Base-by-base conservation (phyloP, 2,113 vertebrate species). In the Xiphophorus maculatus region DNA sequence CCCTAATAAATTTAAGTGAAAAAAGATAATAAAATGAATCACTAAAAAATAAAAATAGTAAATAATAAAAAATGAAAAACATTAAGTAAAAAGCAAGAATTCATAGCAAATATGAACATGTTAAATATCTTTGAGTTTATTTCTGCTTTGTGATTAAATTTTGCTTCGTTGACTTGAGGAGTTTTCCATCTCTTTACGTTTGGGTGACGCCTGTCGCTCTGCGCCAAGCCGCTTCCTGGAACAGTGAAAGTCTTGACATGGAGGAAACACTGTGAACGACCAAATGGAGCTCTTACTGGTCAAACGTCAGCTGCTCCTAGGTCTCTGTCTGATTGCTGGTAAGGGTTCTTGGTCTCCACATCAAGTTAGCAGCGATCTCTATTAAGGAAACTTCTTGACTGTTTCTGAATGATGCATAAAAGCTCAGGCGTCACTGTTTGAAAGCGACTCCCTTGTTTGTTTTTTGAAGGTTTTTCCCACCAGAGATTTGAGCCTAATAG, bases 211-310 rank as follows among this genome's bases (percentile, higher is more conserved):
- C 69, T 33, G 14, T 54, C 69, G 65, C 82, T 85, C 19, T 35
- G 67, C 70, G 51, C 42, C 42, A 67, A 77, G 79, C 54, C 27
- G 66, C 84, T 88, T 92, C 86, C 87, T 87, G 77, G 71, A 87
- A 83, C 72, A 61, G 22, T n/a, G 70, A 65, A 63, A 4, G 44
- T 74, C 62, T 71, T 27, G 42, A 82, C 61, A 19, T 51, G 80
- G 71, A 87, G 71, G 82, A 90, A 85, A 71, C 65, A 69, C 51
- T 66, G 80, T 83, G 71, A 83, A 79, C 77, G 77, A 76, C 77
- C 83, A 83, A 81, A 88, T 81, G 81, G 77, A 81, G 76, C 86
- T 82, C 86, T 90, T 88, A 89, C 84, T 32, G 1, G 69, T 64
- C 5, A 3, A 48, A 64, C 69, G 70, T 67, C 63, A 33, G 35